Base-by-base conservation (phyloP, 2,113 vertebrate species). In the Sinocyclocheilus rhinocerous region DNA sequence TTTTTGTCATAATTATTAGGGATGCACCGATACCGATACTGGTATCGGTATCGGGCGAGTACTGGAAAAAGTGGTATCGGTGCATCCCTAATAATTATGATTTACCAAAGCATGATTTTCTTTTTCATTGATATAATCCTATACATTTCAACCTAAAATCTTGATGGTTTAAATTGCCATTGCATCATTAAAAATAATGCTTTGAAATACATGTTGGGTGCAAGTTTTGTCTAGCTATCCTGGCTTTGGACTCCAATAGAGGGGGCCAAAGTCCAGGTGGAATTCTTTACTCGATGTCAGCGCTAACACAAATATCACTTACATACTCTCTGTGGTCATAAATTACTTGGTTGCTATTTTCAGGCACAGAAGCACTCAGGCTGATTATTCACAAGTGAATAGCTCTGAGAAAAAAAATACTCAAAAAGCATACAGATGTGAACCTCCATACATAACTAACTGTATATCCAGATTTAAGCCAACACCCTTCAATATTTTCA, bases 261-360 rank as follows among this genome's bases (percentile, higher is more conserved):
- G 61, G 80, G 80, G 42, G 80, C 80, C 61, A 69, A 69, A 82
- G 39, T 69, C 80, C 13, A 67, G 39, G 12, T 65, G 33, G 78
- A 59, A 20, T 52, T 57, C 76, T 36, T 57, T 8, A 22, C 9
- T 33, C 9, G 9, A 45, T 67, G 61, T 75, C 18, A 59, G 36
- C 42, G 24, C 48, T 13, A 1, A 63, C 77, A 69, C 76, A 75
- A 65, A 33, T 33, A 80, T 72, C 63, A 48, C 67, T 85, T 80
- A 39, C 57, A 57, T 55, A 67, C 70, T 50, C 67, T 69, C 52
- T 15, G 20, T 36, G 63, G 39, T 78, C 87, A 24, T 59, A 82
- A 85, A 85, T 85, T 42, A 76, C 29, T 76, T 36, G 73, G 52
- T 45, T 80, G 29, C 39, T 85, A 83, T 70, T 88, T 85, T 83